phyloP scores from a whole-genome alignment of 2,888 invertebrate genomes.

The Heteromurus nitidus region DNA sequence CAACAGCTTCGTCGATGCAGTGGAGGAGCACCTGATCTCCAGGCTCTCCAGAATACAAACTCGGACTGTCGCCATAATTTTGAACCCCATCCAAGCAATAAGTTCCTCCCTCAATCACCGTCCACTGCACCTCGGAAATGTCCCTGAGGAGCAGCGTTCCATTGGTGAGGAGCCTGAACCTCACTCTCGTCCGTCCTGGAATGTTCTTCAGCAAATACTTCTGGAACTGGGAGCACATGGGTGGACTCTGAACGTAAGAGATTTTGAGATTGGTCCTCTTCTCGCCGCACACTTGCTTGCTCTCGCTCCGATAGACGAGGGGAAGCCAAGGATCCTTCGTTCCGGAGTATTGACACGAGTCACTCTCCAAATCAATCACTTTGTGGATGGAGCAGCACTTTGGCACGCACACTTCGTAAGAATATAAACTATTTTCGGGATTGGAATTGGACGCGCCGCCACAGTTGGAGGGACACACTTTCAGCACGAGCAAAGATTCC shows the following conservation, averaged over 20 bases:
- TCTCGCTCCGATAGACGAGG: slow-evolving; percentile 45
- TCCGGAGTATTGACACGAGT: slow-evolving; percentile 26
- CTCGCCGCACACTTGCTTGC: slow-evolving; percentile 60
- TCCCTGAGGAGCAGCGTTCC: slow-evolving; percentile 60
- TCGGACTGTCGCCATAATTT: background rate
- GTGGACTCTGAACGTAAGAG: slow-evolving; percentile 30
- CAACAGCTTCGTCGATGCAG: slow-evolving; percentile 20
- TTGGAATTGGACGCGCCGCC: background rate
- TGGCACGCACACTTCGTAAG: slow-evolving; percentile 56
- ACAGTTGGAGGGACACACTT: background rate
- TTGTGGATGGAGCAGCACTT: slow-evolving; percentile 66
- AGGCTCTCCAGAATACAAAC: slow-evolving; percentile 31
- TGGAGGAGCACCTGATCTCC: slow-evolving; percentile 42
- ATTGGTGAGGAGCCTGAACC: slow-evolving; percentile 53
- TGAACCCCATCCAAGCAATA: slow-evolving; percentile 63
- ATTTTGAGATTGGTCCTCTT: slow-evolving; percentile 48
- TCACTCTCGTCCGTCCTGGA: slow-evolving; percentile 10
- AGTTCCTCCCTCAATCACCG: slow-evolving; percentile 5
- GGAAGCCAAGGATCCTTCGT: slow-evolving; percentile 48
- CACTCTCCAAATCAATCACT: slow-evolving; percentile 35
- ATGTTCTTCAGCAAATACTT: slow-evolving; percentile 47
- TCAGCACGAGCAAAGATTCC: background rate
- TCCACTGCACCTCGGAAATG: slow-evolving; percentile 45
- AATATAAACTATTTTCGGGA: background rate
- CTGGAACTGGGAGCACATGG: slow-evolving; percentile 7